Evolutionary conservation across 2,113 vertebrate genomes (phyloP).

Genomic region (Pollimyrus isidori): DNA sequence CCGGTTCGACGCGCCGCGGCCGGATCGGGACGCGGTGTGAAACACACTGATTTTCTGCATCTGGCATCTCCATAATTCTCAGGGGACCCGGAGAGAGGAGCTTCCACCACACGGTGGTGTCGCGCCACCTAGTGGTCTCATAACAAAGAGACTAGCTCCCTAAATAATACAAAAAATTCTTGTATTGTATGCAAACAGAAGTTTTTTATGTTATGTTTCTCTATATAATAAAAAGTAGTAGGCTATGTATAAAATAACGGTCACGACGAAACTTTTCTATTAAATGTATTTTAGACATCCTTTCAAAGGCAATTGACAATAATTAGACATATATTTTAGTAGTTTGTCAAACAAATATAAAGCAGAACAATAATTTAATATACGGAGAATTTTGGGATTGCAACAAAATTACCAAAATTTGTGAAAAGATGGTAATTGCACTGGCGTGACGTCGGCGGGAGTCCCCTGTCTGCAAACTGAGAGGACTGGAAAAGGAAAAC

Average conservation of each 20-base stretch:
- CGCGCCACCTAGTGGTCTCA: conserved; percentile 8
- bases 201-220: neutral
- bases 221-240: neutral
- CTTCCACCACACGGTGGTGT: neutral
- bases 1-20: conserved; percentile 5
- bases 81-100: neutral
- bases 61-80: conserved; percentile 15
- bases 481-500: neutral
- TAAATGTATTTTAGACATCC: neutral
- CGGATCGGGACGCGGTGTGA: conserved; percentile 9
- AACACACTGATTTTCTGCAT: conserved; percentile 9
- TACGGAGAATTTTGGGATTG: neutral
- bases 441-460: neutral
- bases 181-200: neutral
- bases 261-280: neutral
- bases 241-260: neutral
- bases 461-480: neutral
- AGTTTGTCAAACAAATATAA: neutral
- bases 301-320: neutral
- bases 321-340: neutral
- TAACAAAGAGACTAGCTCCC: neutral
- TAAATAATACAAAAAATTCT: neutral
- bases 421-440: neutral
- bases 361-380: neutral
- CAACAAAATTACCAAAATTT: neutral